phyloP scores from a whole-genome alignment of 2,113 vertebrate genomes.

The Cheilinus undulatus region DNA sequence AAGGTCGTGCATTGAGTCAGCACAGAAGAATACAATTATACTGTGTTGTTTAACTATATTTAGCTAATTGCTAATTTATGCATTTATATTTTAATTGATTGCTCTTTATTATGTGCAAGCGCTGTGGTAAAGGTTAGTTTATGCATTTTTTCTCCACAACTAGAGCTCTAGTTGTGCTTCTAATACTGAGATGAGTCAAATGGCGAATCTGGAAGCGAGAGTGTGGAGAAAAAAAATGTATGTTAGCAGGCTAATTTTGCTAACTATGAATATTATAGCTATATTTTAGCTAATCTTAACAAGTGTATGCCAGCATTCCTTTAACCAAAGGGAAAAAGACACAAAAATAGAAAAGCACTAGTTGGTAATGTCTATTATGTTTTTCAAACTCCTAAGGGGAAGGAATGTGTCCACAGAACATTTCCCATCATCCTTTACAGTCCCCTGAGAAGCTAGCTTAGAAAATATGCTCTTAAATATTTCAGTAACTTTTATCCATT shows the following conservation, averaged over 20 bases:
- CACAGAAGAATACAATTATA: constrained; percentile 34
- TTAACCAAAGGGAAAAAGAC: constrained; percentile 57
- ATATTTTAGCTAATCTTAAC: constrained; percentile 23
- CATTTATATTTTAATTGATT: constrained; percentile 55
- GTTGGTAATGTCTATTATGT: constrained; percentile 14
- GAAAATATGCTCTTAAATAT: constrained; percentile 6
- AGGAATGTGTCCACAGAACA: constrained; percentile 22
- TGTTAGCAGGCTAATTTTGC: constrained; percentile 33
- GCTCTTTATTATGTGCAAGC: constrained; percentile 52
- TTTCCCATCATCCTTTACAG: constrained; percentile 16
- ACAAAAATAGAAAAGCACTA: constrained; percentile 9
- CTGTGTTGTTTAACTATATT: constrained; percentile 44
- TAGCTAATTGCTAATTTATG: constrained; percentile 68
- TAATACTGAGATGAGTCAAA: constrained; percentile 25
- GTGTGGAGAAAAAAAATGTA: constrained; percentile 3
- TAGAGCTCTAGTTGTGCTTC: constrained; percentile 31
- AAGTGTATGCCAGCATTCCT: constrained; percentile 43
- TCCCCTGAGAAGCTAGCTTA: constrained; percentile 1
- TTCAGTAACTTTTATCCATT: constrained; percentile 52
- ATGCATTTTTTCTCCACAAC: constrained; percentile 1
- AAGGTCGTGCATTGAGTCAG: constrained; percentile 32
- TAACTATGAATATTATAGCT: constrained; percentile 20
- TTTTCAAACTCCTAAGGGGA: constrained; percentile 29
- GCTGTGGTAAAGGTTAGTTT: constrained; percentile 33
- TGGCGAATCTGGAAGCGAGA: constrained; percentile 4